Conservation (phyloP, 2,113 vertebrate species). For the Syngnathus scovelli region DNA sequence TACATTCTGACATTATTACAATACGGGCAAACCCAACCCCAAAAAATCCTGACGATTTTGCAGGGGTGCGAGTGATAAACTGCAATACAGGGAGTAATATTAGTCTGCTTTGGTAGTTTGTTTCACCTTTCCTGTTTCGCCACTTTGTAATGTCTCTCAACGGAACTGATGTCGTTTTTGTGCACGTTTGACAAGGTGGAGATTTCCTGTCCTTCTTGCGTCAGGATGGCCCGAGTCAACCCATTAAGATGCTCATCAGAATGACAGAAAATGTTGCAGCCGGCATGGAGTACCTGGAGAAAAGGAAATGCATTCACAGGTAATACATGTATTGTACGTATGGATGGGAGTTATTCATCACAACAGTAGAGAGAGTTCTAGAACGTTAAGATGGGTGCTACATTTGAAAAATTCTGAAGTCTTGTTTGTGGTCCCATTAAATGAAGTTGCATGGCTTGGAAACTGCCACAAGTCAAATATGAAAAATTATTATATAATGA, state of each 20-base stretch:
- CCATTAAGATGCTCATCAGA: slow-evolving; percentile 76
- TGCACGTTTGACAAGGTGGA: slow-evolving; percentile 73
- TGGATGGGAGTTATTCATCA: neutral
- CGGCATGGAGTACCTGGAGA: slow-evolving; percentile 92
- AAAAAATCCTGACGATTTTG: no score
- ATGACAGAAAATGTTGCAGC: slow-evolving; percentile 85
- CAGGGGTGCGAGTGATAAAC: no score
- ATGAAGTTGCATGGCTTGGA: neutral
- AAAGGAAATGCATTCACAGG: slow-evolving; percentile 95
- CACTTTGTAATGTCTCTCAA: neutral
- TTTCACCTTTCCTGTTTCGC: neutral
- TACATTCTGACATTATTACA: no score
- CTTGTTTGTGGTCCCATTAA: neutral
- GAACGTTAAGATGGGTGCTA: no score
- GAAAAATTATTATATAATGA: neutral
- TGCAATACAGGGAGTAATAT: no score
- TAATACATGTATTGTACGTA: slow-evolving; percentile 30
- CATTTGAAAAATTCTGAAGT: neutral
- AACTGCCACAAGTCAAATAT: neutral
- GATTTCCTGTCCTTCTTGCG: slow-evolving; percentile 91
- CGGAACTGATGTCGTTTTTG: slow-evolving; percentile 1
- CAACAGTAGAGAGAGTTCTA: neutral
- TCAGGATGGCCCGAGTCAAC: slow-evolving; percentile 71
- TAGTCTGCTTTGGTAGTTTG: neutral
- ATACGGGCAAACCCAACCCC: no score